Evolutionary conservation across 2,797 vertebrate genomes (phyloP), one percentile per base, ranked within the genome.

Genomic region (Macropodus opercularis): DNA sequence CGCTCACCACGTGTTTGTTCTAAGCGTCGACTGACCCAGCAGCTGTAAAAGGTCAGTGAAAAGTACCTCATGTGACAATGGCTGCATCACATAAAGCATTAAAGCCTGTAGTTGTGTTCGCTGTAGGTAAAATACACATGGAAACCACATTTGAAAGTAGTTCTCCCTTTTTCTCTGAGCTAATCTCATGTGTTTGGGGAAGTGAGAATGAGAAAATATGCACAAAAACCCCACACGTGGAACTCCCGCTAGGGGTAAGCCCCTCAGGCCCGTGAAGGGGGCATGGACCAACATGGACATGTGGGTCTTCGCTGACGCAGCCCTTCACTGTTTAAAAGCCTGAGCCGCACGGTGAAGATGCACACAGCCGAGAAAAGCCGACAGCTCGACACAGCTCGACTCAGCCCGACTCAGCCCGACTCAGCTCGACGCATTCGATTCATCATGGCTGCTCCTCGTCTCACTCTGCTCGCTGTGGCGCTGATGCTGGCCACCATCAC

Each of bases 391-490:
- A 27, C 35, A 63, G 21, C 29, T 64, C 38, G 11, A 6, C 44
- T 44, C 13, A 58, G 4, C 67, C 23, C 22, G 39, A 32, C 4
- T 32, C 10, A 10, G 13, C 49, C 11, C 9, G 0, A 7, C 43
- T 22, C n/a, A n/a, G 3, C 38, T 21, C 0, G 21, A 53, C 21
- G 38, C 39, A 14, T 32, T 27, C n/a, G 3, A 17, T 7, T 46
- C 56, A 77, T 52, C 15, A 92, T 92, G 90, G 63, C 87, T n/a
- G 40, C 87, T 57, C 27, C 72, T 73, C 92, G 90, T 56, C 54
- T 90, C 19, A 14, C 65, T 58, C 65, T 90, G 72, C 60, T 81
- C 7, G 60, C 71, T 40, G 3, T 86, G 2, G 72, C 85, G 22
- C 44, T 92, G 64, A 27, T 90, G 66, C 61, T 92, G 46, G 80